Evolutionary conservation across 2,113 vertebrate species (phyloP).

Genomic region (Spilogale gracilis): DNA sequence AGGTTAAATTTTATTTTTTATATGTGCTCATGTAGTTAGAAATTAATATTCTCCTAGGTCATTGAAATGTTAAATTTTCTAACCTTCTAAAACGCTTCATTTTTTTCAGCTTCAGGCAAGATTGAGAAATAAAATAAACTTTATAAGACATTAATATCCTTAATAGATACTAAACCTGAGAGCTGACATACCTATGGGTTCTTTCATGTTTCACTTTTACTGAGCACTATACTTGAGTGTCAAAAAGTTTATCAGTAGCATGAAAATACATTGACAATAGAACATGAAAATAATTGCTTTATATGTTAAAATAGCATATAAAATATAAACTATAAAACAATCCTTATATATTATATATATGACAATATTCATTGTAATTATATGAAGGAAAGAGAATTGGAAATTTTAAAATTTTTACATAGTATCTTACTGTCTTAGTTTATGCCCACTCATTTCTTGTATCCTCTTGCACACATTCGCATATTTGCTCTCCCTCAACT

Average conservation of each 20-base stretch:
- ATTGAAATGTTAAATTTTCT: constrained; percentile 83
- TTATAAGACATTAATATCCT: constrained; percentile 73
- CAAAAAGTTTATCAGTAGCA: not conserved
- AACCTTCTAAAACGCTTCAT: constrained; percentile 77
- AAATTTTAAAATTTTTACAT: not conserved
- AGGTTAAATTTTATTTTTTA: constrained; percentile 80
- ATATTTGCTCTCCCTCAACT: not conserved
- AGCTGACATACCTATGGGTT: not conserved
- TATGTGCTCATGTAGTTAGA: constrained; percentile 61
- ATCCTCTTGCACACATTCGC: accelerated
- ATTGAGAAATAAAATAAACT: constrained; percentile 64
- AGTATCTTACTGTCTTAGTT: not conserved
- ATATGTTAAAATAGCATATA: not conserved
- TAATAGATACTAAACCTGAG: constrained; percentile 74
- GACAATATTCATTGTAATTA: not conserved
- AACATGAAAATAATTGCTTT: not conserved
- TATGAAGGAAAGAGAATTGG: not conserved
- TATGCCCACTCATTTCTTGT: accelerated
- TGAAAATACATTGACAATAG: constrained; percentile 71
- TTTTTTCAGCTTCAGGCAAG: constrained; percentile 76
- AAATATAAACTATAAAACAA: not conserved
- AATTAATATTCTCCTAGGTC: constrained; percentile 81
- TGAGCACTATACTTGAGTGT: constrained; percentile 71
- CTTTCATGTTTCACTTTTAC: constrained; percentile 71
- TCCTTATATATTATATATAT: too few species aligned